These are phyloP conservation scores for Sphaeramia orbicularis DNA, from an alignment of 2,797 vertebrate genomes.

Conservation along the genomic window DNA sequence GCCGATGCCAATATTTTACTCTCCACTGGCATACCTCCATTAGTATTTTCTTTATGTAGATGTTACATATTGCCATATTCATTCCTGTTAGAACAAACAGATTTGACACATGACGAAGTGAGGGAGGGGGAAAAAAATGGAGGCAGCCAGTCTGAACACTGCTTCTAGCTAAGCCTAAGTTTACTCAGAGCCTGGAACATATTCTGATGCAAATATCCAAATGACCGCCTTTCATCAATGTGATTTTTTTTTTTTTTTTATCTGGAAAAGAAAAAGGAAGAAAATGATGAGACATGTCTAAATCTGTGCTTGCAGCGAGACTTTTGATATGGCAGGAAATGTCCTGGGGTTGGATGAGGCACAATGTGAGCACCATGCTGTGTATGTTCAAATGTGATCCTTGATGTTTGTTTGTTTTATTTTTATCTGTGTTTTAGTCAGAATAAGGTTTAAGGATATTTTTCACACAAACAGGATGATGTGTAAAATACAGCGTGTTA, in stretches of 20 bases:
- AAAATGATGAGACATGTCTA: conserved; percentile 65
- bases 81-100: conserved; percentile 50
- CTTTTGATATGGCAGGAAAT: conserved; percentile 65
- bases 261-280: conserved; percentile 45
- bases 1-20: conserved; percentile 23
- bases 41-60: conserved; percentile 19
- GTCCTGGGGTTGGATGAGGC: conserved; percentile 54
- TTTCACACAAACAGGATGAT: conserved; percentile 55
- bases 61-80: conserved; percentile 41
- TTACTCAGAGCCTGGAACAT: conserved; percentile 34
- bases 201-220: conserved; percentile 63
- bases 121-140: conserved; percentile 17
- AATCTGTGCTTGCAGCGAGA: conserved; percentile 58
- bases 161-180: conserved; percentile 45
- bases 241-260: conserved; percentile 60
- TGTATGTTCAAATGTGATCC: conserved; percentile 34
- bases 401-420: conserved; percentile 43
- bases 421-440: conserved; percentile 49
- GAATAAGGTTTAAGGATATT: conserved; percentile 39
- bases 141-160: conserved; percentile 27
- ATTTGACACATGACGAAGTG: conserved; percentile 45
- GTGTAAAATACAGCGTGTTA: conserved; percentile 31
- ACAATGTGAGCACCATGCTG: conserved; percentile 31
- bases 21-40: conserved; percentile 13
- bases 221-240: conserved; percentile 68